Base-by-base conservation (phyloP, 2,113 vertebrate genomes). In the Physeter macrocephalus region DNA sequence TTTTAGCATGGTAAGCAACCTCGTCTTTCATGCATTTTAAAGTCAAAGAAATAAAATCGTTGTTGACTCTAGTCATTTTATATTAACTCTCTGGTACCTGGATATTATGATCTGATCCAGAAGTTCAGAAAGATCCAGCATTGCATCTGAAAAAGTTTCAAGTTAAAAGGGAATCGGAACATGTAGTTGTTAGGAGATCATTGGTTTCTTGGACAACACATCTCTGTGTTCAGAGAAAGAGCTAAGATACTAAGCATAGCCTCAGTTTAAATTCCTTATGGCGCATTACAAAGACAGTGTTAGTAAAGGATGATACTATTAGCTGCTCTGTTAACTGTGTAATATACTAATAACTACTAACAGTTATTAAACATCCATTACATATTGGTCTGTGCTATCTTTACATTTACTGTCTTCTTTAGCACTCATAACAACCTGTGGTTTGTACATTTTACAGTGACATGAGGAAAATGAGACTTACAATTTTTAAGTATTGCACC, bases 21-120 rank as follows among this genome's bases (percentile, higher is more conserved):
- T 83, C 92, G 46, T 82, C 41, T 83, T 91, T 92, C 64, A 93
- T 31, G 75, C 29, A 74, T 71, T 78, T 86, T 95, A 77, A 96
- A 97, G 49, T 43, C 39, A 92, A 94, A 94, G 43, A 93, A 67
- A 88, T 92, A 82, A 52, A 5, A 95, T 57, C 20, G 4, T 72
- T 88, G 13, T 85, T 81, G 71, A 77, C 71, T 81, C 52, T 81
- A n/a, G 34, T 34, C 29, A 92, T 36, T 90, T 90, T 87, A 36
- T 49, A 54, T 92, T 88, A 92, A 94, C 34, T 71, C 29, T 62
- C 5, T 75, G 1, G 87, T 77, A 80, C 31, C 12, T 59, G 34
- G 6, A 64, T 66, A 64, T 93, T 90, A 8, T 69, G 9, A 84
- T 20, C 3, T 78, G 59, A 80, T 88, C 6, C 17, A 52, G 17